Base-by-base conservation (phyloP, 2,888 invertebrate species). In the Phalera bucephala region DNA sequence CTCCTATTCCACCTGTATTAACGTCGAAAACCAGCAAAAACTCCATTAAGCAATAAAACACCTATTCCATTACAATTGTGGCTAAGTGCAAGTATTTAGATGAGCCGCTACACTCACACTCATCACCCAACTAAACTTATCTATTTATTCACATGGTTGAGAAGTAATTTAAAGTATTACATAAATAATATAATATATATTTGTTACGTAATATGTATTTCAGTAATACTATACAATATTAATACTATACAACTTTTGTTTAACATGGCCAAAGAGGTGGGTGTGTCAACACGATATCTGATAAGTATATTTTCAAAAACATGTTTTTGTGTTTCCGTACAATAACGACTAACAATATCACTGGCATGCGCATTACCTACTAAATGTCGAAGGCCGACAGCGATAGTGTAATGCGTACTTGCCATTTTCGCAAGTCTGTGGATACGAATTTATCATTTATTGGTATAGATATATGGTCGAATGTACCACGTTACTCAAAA, bases 331-430 rank as follows among this genome's bases (percentile, higher is more conserved):
- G 14, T 67, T 66, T 60, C 68, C 62, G 54, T 46, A 31, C 39
- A 39, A 21, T 21, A 40, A 41, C 58, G 55, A 51, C 38, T 52
- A 50, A 45, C 45, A 52, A 49, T 68, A 64, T 62, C 62, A 56
- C 38, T 58, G 54, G 56, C 54, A 66, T 59, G 65, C 69, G 75
- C 64, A 66, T 69, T 68, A 56, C 56, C 31, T 25, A 45, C 37
- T 39, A 56, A 36, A 52, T 40, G 41, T 57, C 50, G 73, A 80
- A 80, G 78, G 80, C 64, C 78, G 71, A 40, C 32, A 40, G 52
- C 61, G 79, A 81, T 81, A 80, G 74, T 67, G 59, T 67, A 54
- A 63, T 65, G 59, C 66, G 67, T 69, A 51, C 47, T 62, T 59
- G 65, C 62, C 36, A 37, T 53, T 59, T 38, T 45, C 32, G 34